Conservation (phyloP, 2,888 invertebrate genomes). For the Lasioglossum pauxillum region DNA sequence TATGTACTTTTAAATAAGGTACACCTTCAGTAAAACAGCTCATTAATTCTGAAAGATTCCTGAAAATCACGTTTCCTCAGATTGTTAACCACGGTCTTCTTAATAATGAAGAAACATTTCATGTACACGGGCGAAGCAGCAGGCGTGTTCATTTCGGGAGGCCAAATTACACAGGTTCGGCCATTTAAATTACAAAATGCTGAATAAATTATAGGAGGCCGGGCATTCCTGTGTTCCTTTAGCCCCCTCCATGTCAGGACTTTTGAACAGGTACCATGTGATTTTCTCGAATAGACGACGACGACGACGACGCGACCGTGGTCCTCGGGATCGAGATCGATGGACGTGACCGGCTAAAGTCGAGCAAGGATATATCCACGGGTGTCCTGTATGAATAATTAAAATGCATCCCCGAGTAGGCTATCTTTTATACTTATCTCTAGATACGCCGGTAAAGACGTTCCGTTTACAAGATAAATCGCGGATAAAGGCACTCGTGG, state of each 20-base stretch:
- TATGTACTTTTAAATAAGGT: background rate
- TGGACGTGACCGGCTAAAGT: conserved; percentile 57
- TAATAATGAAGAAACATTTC: conserved; percentile 16
- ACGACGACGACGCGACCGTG: conserved; percentile 25
- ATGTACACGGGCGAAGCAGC: background rate
- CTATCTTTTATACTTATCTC: conserved; percentile 52
- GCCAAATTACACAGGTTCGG: conserved; percentile 35
- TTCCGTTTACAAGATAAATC: conserved; percentile 47
- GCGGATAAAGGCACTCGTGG: conserved; percentile 29
- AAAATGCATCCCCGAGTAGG: conserved; percentile 56
- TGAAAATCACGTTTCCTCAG: background rate
- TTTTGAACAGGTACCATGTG: conserved; percentile 29
- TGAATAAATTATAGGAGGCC: conserved; percentile 43
- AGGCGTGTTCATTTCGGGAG: background rate
- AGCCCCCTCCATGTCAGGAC: background rate
- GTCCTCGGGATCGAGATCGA: conserved; percentile 59
- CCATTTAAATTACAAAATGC: conserved; percentile 49
- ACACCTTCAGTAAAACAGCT: background rate
- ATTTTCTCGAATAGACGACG: conserved; percentile 50
- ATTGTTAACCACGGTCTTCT: background rate
- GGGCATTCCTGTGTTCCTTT: background rate
- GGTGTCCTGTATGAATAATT: conserved; percentile 65
- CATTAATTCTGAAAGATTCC: background rate
- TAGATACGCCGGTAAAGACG: conserved; percentile 49
- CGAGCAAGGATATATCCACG: conserved; percentile 59